Percentiles rank a stretch among this genome's conserved stretches.
phyloP scores from a whole-genome alignment of 2,888 invertebrate genomes.

The Endotricha flammealis region DNA sequence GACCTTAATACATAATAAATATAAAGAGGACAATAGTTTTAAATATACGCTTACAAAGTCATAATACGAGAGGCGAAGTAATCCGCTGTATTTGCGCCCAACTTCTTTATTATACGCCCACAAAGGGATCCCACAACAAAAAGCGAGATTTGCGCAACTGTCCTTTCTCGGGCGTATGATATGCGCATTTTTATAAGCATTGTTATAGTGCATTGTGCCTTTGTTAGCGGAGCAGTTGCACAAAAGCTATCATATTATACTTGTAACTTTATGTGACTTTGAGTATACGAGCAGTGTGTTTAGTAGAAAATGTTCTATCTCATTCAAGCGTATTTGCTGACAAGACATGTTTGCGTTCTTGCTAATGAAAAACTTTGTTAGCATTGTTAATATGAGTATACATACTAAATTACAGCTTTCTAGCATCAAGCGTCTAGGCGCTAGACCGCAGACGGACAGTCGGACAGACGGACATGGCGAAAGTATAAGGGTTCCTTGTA shows the following conservation, averaged over 20 bases:
- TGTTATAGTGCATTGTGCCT: slow-evolving; percentile 25
- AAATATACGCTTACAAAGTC: slow-evolving; percentile 9
- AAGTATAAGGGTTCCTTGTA: too few species aligned
- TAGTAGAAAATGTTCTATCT: too few species aligned
- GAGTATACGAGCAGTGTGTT: too few species aligned
- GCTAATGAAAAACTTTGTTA: too few species aligned
- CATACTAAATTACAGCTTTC: too few species aligned
- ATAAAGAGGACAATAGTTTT: slow-evolving; percentile 14
- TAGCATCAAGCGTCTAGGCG: too few species aligned
- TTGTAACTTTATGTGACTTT: neutral
- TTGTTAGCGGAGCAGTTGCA: slow-evolving; percentile 18
- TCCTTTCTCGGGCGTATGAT: slow-evolving; percentile 47
- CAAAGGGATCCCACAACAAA: slow-evolving; percentile 54
- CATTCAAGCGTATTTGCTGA: too few species aligned
- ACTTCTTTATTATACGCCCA: slow-evolving; percentile 47
- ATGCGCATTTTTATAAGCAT: slow-evolving; percentile 64
- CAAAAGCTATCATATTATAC: neutral
- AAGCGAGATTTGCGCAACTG: slow-evolving; percentile 57
- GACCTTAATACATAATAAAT: neutral
- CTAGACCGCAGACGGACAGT: too few species aligned
- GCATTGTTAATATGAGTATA: too few species aligned
- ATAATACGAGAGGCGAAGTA: slow-evolving; percentile 25
- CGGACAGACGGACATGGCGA: too few species aligned
- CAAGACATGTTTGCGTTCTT: too few species aligned
- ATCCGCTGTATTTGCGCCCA: slow-evolving; percentile 38